These are phyloP conservation scores for Tetraodon nigroviridis DNA, from an alignment of 2,113 vertebrate genomes.

Conservation along the genomic window DNA sequence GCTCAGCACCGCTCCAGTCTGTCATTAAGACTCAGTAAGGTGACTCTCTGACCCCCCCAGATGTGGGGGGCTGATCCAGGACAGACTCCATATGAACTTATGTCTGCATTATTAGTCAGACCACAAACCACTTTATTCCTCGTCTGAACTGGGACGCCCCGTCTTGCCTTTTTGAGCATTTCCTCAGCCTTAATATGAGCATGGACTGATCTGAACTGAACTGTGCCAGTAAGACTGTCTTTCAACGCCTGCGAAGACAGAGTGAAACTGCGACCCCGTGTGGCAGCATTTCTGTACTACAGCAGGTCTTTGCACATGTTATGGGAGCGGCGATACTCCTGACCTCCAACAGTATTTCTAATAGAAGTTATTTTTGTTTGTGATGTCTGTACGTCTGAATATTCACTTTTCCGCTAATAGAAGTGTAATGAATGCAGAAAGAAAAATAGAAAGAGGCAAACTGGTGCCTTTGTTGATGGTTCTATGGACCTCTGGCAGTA, in stretches of 20 bases:
- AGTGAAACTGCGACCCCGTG: conserved; percentile 42
- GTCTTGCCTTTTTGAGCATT: conserved; percentile 19
- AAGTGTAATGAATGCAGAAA: conserved; percentile 29
- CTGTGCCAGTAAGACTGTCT: conserved; percentile 38
- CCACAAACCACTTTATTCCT: no score
- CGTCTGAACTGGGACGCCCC: not conserved
- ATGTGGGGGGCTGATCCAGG: not conserved
- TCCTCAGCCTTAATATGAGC: conserved; percentile 26
- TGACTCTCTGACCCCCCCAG: conserved; percentile 74
- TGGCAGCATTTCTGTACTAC: conserved; percentile 36
- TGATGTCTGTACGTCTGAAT: conserved; percentile 40
- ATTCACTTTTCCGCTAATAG: conserved; percentile 25
- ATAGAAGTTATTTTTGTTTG: conserved; percentile 27
- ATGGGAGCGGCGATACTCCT: conserved; percentile 47
- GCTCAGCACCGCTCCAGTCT: conserved; percentile 75
- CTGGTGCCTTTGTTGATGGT: conserved; percentile 36
- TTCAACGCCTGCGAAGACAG: conserved; percentile 16
- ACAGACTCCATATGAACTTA: not conserved
- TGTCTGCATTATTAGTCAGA: not conserved
- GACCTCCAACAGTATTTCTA: conserved; percentile 62
- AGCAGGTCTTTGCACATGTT: conserved; percentile 62
- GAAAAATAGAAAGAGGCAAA: conserved; percentile 15
- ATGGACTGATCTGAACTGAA: conserved; percentile 36
- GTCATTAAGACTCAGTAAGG: conserved; percentile 80
- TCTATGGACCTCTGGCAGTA: conserved; percentile 56